These are phyloP conservation scores for Apomyelois bistriatella DNA, from an alignment of 2,888 invertebrate species.

Conservation along the genomic window DNA sequence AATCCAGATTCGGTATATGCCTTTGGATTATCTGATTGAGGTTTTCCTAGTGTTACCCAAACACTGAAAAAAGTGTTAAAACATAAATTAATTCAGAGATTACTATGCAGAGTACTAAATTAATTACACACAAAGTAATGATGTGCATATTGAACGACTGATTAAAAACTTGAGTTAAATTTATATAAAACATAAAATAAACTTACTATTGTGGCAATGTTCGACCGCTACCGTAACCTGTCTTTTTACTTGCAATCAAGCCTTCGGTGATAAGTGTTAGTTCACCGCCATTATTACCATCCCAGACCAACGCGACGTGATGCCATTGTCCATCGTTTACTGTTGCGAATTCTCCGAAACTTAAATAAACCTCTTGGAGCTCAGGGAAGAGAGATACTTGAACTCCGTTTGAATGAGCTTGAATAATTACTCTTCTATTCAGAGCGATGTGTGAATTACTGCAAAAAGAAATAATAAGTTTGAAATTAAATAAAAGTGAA, in stretches of 20 bases:
- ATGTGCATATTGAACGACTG: too few species aligned
- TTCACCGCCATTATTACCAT: conserved; percentile 91
- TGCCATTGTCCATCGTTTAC: conserved; percentile 99
- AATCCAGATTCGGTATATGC: conserved; percentile 94
- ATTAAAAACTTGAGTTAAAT: too few species aligned
- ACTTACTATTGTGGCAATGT: conserved; percentile 90
- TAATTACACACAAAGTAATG: too few species aligned
- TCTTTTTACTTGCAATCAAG: conserved; percentile 94
- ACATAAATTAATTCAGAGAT: not conserved
- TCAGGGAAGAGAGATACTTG: conserved; percentile 94
- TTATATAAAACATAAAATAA: not conserved
- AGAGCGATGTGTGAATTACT: conserved; percentile 89
- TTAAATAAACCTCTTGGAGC: conserved; percentile 92
- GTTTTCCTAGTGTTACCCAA: conserved; percentile 95
- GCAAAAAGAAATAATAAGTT: conserved; percentile 29
- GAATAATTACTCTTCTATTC: conserved; percentile 89
- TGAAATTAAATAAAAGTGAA: too few species aligned
- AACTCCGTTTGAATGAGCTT: conserved; percentile 96
- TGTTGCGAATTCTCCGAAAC: conserved; percentile 94
- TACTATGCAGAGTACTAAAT: too few species aligned
- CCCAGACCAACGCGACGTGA: conserved; percentile 97
- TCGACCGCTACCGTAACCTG: conserved; percentile 92
- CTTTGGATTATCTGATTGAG: conserved; percentile 89
- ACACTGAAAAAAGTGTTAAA: conserved; percentile 79
- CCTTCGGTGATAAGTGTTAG: conserved; percentile 97